Conservation (phyloP, 2,888 invertebrate genomes). For the Prosopocoilus inquinatus region DNA sequence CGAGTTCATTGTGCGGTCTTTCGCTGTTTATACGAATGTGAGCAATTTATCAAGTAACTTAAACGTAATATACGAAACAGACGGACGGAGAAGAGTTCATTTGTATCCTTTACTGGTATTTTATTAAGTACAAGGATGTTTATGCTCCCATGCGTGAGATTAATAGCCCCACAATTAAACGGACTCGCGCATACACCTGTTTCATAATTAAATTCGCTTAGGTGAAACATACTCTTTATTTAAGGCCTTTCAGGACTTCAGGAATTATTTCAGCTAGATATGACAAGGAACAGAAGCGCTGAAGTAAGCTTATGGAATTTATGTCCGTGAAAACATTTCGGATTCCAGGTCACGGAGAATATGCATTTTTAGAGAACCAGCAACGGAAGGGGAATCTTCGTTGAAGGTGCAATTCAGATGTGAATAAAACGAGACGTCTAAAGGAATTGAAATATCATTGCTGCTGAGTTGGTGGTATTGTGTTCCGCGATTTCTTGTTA, state of each 20-base stretch:
- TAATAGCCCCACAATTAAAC: too few relatives aligned
- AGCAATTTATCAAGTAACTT: conserved; percentile 1
- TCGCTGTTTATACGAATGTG: neutral
- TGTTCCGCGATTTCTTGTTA: too few relatives aligned
- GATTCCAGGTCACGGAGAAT: neutral
- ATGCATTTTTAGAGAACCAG: neutral
- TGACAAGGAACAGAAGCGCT: neutral
- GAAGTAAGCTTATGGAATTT: neutral
- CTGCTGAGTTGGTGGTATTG: neutral
- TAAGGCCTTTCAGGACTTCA: too few relatives aligned
- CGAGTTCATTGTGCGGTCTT: neutral
- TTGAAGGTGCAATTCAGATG: conserved; percentile 12
- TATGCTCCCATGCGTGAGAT: too few relatives aligned
- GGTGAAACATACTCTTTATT: too few relatives aligned
- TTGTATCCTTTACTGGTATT: too few relatives aligned
- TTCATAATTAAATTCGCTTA: too few relatives aligned
- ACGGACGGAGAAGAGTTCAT: too few relatives aligned
- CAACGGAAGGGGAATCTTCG: neutral
- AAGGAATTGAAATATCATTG: conserved; percentile 22
- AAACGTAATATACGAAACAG: neutral
- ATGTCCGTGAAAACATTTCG: neutral
- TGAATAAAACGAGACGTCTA: conserved; percentile 17
- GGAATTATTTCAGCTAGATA: neutral
- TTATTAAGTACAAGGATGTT: too few relatives aligned
- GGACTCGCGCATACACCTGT: too few relatives aligned